Evolutionary conservation across 2,113 vertebrate genomes (phyloP), one percentile per base, ranked within the genome.

Genomic region (Camelus dromedarius): DNA sequence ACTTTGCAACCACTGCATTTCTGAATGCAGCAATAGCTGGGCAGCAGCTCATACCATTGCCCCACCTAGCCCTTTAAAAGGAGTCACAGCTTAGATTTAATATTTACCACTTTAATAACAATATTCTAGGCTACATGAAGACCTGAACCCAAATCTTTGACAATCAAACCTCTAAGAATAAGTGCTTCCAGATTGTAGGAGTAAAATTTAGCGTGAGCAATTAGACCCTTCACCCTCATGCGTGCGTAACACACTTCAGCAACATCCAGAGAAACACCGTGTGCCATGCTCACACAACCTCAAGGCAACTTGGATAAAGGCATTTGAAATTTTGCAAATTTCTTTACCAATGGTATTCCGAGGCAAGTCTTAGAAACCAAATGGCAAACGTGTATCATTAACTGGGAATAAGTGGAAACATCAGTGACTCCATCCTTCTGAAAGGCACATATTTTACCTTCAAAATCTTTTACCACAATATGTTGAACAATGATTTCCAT

Each of bases 371-470:
- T 60, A 89, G 20, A 64, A 77, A 32, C 28, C 24, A 60, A 62
- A 28, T 24, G 30, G 19, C 75, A 84, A 96, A 66, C 76, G 9
- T 64, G 32, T 67, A 70, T 90, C 28, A 60, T 35, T 94, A 86
- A 72, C 2, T 32, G 14, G 12, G 42, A 70, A 56, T 87, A 90
- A 95, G 5, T 80, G 22, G 32, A 92, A 73, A 69, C 35, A 82
- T n/a, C 48, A 56, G 28, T 62, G 14, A 72, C 30, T 91, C 72
- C 24, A 72, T 18, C 54, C 26, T 50, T 69, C 6, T 42, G 35
- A 91, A 73, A 73, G 19, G 18, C 6, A 83, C 15, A 48, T 66
- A 56, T 87, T 95, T 80, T 86, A 76, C 70, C 35, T 92, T 91
- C 6, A 35, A 24, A 56, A n/a, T n/a, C 30, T 58, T 35, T 60